These are phyloP conservation scores for Amia ocellicauda DNA, from an alignment of 2,113 vertebrate species.

Conservation along the genomic window DNA sequence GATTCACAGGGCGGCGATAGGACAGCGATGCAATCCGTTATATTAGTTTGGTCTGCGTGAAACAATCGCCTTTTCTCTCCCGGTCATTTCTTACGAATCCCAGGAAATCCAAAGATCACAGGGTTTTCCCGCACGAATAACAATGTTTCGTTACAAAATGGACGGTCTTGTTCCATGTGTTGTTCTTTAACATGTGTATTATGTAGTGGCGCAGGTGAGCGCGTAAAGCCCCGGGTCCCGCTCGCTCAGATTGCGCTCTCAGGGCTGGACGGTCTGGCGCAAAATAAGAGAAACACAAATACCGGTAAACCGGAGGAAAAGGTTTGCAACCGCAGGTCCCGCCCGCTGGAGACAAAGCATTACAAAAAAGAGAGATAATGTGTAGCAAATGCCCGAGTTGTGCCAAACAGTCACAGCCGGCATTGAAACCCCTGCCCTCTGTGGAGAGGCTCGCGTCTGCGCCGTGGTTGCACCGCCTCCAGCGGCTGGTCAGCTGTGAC, in stretches of 20 bases:
- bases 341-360: background rate
- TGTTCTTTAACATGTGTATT: slow-evolving; percentile 7
- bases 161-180: too few species aligned
- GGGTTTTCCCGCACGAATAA: background rate
- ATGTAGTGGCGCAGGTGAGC: background rate
- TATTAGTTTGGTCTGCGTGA: background rate
- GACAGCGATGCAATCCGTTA: background rate
- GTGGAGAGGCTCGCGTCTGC: background rate
- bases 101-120: background rate
- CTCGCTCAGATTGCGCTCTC: too few species aligned
- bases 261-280: background rate
- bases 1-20: too few species aligned
- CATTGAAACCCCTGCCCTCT: background rate
- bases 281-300: background rate
- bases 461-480: background rate
- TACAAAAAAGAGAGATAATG: background rate
- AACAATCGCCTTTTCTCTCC: background rate
- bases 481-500: too few species aligned
- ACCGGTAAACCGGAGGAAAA: background rate
- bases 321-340: background rate
- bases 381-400: background rate
- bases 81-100: background rate
- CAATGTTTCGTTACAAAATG: background rate
- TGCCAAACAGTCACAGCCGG: too few species aligned
- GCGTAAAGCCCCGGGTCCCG: too few species aligned